Evolutionary conservation across 2,888 invertebrate species (phyloP).

Genomic region (Amitus sp.): DNA sequence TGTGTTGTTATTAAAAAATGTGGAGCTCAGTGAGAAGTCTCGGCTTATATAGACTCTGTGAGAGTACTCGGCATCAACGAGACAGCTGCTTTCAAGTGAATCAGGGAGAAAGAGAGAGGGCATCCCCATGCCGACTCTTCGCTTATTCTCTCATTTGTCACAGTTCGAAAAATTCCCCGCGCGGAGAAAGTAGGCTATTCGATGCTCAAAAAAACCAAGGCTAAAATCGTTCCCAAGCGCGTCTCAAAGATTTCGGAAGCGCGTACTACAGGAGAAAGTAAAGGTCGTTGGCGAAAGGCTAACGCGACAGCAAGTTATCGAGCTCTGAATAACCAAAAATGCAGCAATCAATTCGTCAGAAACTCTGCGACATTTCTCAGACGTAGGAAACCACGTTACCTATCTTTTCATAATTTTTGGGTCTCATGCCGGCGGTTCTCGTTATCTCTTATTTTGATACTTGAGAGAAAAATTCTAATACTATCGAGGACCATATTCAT

Average conservation of each 20-base stretch:
- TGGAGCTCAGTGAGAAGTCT: slow-evolving; percentile 49
- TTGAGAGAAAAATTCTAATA: too few relatives aligned
- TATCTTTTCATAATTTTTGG: too few relatives aligned
- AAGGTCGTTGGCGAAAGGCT: too few relatives aligned
- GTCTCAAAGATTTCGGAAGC: background rate
- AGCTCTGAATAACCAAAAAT: too few relatives aligned
- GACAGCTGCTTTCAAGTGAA: slow-evolving; percentile 48
- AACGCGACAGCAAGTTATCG: too few relatives aligned
- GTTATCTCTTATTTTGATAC: too few relatives aligned
- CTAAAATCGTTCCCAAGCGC: slow-evolving; percentile 1
- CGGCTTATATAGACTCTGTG: slow-evolving; percentile 63
- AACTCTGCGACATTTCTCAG: too few relatives aligned
- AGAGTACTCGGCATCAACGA: slow-evolving; percentile 22
- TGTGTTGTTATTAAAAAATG: slow-evolving; percentile 58
- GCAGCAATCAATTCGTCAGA: too few relatives aligned
- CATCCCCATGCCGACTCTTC: slow-evolving; percentile 24
- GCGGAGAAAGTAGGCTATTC: slow-evolving; percentile 64
- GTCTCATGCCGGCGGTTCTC: too few relatives aligned
- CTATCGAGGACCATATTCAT: too few relatives aligned
- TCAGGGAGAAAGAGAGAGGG: slow-evolving; percentile 47
- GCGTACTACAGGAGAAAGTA: too few relatives aligned
- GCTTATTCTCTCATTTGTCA: slow-evolving; percentile 39
- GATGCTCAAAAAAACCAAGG: slow-evolving; percentile 40
- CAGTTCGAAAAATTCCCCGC: slow-evolving; percentile 58
- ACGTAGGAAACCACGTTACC: too few relatives aligned